Evolutionary conservation across 2,113 vertebrate species (phyloP).

Genomic region (Spermophilus dauricus): DNA sequence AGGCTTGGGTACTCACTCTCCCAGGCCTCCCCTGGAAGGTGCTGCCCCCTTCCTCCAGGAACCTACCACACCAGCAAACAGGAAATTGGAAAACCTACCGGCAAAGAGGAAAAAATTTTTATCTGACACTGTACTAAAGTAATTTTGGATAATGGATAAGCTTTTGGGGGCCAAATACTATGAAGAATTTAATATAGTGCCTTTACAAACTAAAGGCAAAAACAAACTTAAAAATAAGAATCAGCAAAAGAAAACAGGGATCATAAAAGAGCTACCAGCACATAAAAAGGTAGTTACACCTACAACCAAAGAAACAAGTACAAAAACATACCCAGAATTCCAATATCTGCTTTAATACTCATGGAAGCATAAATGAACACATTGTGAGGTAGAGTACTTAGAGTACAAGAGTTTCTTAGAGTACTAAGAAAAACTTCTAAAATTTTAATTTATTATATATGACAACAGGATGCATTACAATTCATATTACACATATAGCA

Average conservation of each 20-base stretch:
- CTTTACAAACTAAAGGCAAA: slow-evolving; percentile 33
- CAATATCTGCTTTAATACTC: background rate
- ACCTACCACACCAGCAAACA: background rate
- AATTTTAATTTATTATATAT: too few relatives aligned
- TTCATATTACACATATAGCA: too few relatives aligned
- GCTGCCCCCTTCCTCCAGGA: background rate
- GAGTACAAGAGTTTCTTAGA: background rate
- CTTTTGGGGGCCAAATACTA: slow-evolving; percentile 5
- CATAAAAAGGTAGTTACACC: background rate
- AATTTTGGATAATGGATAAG: background rate
- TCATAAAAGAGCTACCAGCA: background rate
- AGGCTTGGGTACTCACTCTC: background rate
- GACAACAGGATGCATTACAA: too few relatives aligned
- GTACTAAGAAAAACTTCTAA: too few relatives aligned
- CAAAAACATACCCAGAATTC: background rate
- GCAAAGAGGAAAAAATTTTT: background rate
- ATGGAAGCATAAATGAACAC: background rate
- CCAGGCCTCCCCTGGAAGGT: background rate
- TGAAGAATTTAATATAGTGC: background rate
- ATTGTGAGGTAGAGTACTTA: background rate
- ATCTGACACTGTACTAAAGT: background rate
- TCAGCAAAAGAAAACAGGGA: background rate
- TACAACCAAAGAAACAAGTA: slow-evolving; percentile 27
- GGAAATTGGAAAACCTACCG: background rate
- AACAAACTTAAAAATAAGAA: slow-evolving; percentile 16